These are phyloP conservation scores for Cinclus cinclus DNA, from an alignment of 2,113 vertebrate genomes.

Conservation along the genomic window DNA sequence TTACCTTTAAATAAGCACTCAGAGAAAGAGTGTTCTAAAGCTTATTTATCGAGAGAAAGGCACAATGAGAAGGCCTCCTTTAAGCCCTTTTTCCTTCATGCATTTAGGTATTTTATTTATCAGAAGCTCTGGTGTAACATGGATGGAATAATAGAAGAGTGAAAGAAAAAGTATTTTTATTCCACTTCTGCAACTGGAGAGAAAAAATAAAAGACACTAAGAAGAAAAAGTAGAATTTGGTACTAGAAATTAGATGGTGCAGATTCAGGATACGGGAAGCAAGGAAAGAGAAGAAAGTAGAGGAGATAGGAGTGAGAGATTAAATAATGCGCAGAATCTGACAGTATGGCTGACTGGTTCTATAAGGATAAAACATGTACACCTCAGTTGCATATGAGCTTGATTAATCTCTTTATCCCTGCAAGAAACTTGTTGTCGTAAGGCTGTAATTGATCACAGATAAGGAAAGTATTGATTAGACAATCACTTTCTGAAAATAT, in stretches of 20 bases:
- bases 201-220: not conserved
- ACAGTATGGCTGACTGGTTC: not conserved
- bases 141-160: not conserved
- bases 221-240: not conserved
- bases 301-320: not conserved
- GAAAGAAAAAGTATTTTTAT: not conserved
- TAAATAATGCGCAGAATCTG: conserved; percentile 11
- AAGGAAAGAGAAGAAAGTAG: not conserved
- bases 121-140: not conserved
- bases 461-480: not conserved
- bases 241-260: not conserved
- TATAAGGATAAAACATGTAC: not conserved
- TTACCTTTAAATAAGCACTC: not conserved
- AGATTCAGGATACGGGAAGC: not conserved
- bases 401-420: not conserved
- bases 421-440: not conserved
- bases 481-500: not conserved
- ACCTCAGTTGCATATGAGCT: not conserved
- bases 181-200: not conserved
- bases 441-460: not conserved
- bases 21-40: not conserved
- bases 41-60: not conserved
- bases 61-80: not conserved
- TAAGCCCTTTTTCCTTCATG: not conserved
- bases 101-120: not conserved